phyloP scores from a whole-genome alignment of 2,888 invertebrate species.

The Cataglyphis albicans region DNA sequence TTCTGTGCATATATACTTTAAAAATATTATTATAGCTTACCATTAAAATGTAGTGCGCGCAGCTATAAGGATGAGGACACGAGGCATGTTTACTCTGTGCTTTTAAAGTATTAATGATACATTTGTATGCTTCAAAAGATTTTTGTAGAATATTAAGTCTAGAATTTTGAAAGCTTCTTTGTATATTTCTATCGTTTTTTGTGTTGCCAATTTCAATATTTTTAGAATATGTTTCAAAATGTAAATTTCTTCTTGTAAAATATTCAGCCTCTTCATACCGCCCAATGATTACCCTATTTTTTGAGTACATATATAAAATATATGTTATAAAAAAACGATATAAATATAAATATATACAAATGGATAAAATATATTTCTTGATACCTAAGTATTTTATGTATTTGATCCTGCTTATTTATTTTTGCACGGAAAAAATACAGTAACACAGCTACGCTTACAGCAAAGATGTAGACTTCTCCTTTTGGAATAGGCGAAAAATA shows the following conservation, averaged over 20 bases:
- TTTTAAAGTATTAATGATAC: constrained; percentile 86
- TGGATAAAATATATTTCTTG: not conserved
- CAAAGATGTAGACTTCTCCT: constrained; percentile 90
- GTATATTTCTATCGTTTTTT: constrained; percentile 66
- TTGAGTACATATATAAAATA: not conserved
- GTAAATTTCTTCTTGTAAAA: constrained; percentile 73
- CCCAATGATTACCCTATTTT: constrained; percentile 88
- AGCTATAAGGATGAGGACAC: constrained; percentile 90
- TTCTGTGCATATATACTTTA: not conserved
- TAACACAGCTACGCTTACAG: constrained; percentile 88
- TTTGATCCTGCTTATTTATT: constrained; percentile 87
- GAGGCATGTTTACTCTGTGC: constrained; percentile 86
- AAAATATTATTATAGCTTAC: constrained; percentile 80
- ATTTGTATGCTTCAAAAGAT: constrained; percentile 86
- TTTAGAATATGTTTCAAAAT: constrained; percentile 63
- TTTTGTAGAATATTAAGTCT: constrained; percentile 84
- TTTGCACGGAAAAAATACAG: constrained; percentile 88
- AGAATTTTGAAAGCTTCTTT: constrained; percentile 44
- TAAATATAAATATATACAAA: not conserved
- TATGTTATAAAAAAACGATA: not conserved
- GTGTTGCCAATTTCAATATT: not conserved
- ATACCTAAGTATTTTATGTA: constrained; percentile 89
- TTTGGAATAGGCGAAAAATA: constrained; percentile 88
- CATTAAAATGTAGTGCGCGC: constrained; percentile 88
- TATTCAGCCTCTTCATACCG: constrained; percentile 88